A percentile compares a stretch with the other conserved stretches of the same genome.
Evolutionary conservation across 1,140 invertebrate genomes (phyloP).

Genomic region (Drosophila bipectinata): DNA sequence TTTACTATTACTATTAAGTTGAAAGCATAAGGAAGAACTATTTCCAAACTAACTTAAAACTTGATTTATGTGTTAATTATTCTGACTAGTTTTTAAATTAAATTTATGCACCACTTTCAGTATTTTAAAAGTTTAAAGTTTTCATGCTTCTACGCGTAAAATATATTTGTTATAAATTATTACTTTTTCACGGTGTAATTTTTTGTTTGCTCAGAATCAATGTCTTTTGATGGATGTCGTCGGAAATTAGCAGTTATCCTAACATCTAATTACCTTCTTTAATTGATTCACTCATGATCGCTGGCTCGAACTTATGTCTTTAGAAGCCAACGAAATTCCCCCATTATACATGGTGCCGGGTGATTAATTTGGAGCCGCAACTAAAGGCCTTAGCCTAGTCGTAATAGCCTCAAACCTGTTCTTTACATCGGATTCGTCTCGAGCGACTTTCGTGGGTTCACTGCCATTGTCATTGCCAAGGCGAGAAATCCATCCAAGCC

Average conservation of each 20-base stretch:
- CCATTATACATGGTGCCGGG: constrained; percentile 33
- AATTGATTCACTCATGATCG: constrained; percentile 37
- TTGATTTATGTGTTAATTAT: background rate
- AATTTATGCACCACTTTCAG: background rate
- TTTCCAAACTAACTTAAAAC: background rate
- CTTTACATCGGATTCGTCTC: constrained; percentile 30
- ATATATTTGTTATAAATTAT: background rate
- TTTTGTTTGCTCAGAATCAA: constrained; percentile 18
- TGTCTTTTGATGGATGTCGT: constrained; percentile 40
- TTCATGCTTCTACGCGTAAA: background rate
- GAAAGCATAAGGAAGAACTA: too few species aligned
- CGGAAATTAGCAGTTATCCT: constrained; percentile 39
- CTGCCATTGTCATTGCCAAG: constrained; percentile 35
- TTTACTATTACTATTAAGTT: too few species aligned
- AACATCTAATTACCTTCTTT: constrained; percentile 60
- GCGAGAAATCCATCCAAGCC: constrained; percentile 21
- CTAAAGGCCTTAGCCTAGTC: constrained; percentile 36
- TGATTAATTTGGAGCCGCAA: constrained; percentile 58
- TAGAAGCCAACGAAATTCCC: constrained; percentile 28
- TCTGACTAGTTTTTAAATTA: background rate
- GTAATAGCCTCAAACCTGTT: constrained; percentile 52
- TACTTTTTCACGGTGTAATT: constrained; percentile 16
- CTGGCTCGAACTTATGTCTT: constrained; percentile 13
- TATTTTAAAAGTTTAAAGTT: background rate
- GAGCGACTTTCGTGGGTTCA: constrained; percentile 29